Percentiles rank a stretch among this genome's conserved stretches.
phyloP scores from a whole-genome alignment of 2,797 vertebrate species.

The Hephaestus fuliginosus region DNA sequence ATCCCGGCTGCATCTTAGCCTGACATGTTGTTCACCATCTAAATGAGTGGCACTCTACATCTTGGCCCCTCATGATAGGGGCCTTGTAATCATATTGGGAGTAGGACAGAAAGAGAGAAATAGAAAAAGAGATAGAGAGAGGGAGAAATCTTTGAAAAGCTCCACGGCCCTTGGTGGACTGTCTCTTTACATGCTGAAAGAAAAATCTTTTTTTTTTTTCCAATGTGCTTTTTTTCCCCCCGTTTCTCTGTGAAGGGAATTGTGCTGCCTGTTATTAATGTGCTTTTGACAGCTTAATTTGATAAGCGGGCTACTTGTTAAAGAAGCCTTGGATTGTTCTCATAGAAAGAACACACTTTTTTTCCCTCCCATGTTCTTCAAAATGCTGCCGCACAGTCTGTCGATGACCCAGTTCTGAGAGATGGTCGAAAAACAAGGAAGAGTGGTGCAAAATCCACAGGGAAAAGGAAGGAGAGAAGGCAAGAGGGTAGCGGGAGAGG shows the following conservation, averaged over 20 bases:
- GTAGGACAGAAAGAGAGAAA: slow-evolving; percentile 52
- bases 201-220: slow-evolving; percentile 53
- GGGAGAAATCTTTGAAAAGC: slow-evolving; percentile 64
- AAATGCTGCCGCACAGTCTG: slow-evolving; percentile 83
- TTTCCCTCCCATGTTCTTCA: slow-evolving; percentile 79
- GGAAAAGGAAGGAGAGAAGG: slow-evolving; percentile 75
- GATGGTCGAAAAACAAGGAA: slow-evolving; percentile 86
- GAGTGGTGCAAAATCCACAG: slow-evolving; percentile 81
- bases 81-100: slow-evolving; percentile 68
- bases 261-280: slow-evolving; percentile 83
- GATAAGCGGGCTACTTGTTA: slow-evolving; percentile 84
- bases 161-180: slow-evolving; percentile 65
- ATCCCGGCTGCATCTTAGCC: slow-evolving; percentile 43
- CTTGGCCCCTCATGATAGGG: slow-evolving; percentile 54
- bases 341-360: slow-evolving; percentile 69
- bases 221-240: slow-evolving; percentile 39
- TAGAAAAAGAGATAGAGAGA: slow-evolving; percentile 30
- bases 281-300: slow-evolving; percentile 86
- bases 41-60: slow-evolving; percentile 64
- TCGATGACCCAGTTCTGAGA: slow-evolving; percentile 88
- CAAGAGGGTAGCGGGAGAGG: slow-evolving; percentile 65
- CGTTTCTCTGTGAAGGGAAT: slow-evolving; percentile 69
- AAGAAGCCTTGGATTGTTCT: slow-evolving; percentile 82
- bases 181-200: slow-evolving; percentile 64
- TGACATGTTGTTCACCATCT: slow-evolving; percentile 54